phyloP scores from a whole-genome alignment of 2,888 invertebrate genomes.

The Nemotelus pantherinus region DNA sequence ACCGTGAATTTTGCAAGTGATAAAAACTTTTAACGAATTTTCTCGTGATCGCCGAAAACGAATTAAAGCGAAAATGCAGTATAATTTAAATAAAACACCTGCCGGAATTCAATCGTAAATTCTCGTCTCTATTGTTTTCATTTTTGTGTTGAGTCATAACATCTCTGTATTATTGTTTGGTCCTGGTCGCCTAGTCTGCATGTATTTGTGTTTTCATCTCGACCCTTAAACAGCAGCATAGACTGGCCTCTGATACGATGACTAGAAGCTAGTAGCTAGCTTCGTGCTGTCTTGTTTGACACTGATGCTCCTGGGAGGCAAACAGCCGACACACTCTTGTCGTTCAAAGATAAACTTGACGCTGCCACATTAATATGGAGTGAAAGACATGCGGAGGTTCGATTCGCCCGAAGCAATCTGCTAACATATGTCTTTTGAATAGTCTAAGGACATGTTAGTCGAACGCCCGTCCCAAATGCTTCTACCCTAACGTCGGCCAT shows the following conservation, averaged over 20 bases:
- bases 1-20: background rate
- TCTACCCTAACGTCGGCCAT: background rate
- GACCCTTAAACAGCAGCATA: no score
- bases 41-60: constrained; percentile 3
- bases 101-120: constrained; percentile 44
- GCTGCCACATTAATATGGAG: constrained; percentile 33
- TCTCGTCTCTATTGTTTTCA: constrained; percentile 38
- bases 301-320: constrained; percentile 32
- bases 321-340: constrained; percentile 10
- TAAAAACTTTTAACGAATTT: constrained; percentile 21
- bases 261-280: background rate
- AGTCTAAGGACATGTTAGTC: constrained; percentile 34
- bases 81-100: constrained; percentile 35
- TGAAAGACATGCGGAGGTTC: constrained; percentile 13
- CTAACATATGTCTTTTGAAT: constrained; percentile 39
- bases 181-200: constrained; percentile 5
- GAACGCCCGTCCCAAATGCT: constrained; percentile 17
- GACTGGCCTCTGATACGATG: no score
- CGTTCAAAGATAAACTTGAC: constrained; percentile 31
- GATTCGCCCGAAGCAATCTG: constrained; percentile 21
- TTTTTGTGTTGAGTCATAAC: constrained; percentile 42
- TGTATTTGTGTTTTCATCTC: no score
- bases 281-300: constrained; percentile 28
- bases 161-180: constrained; percentile 39
- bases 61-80: constrained; percentile 33